These are phyloP conservation scores for Parnassius apollo DNA, from an alignment of 2,888 invertebrate genomes.

Conservation along the genomic window DNA sequence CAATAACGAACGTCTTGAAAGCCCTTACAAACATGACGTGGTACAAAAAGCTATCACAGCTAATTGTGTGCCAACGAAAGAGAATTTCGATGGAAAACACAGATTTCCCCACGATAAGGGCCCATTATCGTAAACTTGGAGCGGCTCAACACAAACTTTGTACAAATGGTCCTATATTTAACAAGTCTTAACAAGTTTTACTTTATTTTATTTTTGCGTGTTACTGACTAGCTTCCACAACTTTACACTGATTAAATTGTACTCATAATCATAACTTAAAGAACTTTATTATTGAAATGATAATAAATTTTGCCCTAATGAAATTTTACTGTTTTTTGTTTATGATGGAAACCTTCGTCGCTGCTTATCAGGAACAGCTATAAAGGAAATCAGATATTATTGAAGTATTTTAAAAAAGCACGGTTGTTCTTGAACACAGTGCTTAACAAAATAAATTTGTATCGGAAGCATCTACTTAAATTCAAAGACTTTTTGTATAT, in stretches of 20 bases:
- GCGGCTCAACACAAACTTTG: conserved; percentile 56
- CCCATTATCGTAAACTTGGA: conserved; percentile 64
- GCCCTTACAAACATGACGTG: conserved; percentile 59
- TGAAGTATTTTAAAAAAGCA: too few species aligned
- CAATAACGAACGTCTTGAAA: conserved; percentile 30
- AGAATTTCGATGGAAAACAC: conserved; percentile 64
- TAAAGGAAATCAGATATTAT: neutral
- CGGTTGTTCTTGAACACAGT: too few species aligned
- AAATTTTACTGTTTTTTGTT: conserved; percentile 13
- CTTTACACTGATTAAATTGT: conserved; percentile 44
- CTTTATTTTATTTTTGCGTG: conserved; percentile 63
- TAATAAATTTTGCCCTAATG: conserved; percentile 32
- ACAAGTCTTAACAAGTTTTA: conserved; percentile 47
- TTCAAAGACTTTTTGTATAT: too few species aligned
- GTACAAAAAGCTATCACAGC: conserved; percentile 73
- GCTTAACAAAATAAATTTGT: too few species aligned
- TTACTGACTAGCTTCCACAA: conserved; percentile 41
- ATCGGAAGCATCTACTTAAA: too few species aligned
- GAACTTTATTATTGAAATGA: conserved; percentile 33
- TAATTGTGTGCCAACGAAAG: conserved; percentile 74
- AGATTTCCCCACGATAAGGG: conserved; percentile 66
- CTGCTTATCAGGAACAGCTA: conserved; percentile 22
- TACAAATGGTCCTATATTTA: conserved; percentile 56
- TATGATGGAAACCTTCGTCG: conserved; percentile 15
- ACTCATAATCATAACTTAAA: conserved; percentile 41